These are phyloP conservation scores for Agrenia bidenticulata DNA, from an alignment of 2,888 invertebrate genomes.

Conservation along the genomic window DNA sequence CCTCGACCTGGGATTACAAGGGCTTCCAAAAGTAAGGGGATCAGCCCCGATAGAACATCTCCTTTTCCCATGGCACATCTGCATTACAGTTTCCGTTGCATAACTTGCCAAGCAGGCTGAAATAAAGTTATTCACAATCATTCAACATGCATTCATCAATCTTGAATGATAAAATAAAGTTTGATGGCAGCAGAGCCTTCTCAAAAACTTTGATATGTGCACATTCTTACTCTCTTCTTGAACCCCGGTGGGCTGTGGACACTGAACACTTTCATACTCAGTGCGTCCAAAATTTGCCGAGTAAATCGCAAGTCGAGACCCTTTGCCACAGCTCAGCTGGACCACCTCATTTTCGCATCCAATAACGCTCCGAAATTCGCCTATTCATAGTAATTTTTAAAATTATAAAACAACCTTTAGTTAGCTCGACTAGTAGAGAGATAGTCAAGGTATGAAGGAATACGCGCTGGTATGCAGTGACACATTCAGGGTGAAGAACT, in stretches of 20 bases:
- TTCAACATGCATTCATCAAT: background rate
- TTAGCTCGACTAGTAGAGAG: too few relatives aligned
- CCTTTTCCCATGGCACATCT: constrained; percentile 52
- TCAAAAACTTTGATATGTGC: too few relatives aligned
- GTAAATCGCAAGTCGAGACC: constrained; percentile 85
- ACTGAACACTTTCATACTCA: constrained; percentile 81
- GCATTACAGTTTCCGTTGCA: constrained; percentile 58
- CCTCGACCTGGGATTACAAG: constrained; percentile 51
- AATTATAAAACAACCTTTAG: too few relatives aligned
- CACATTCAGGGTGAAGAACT: too few relatives aligned
- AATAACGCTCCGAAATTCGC: constrained; percentile 89
- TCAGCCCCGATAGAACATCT: constrained; percentile 49
- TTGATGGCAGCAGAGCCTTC: background rate
- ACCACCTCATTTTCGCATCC: constrained; percentile 90
- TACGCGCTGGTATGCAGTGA: too few relatives aligned
- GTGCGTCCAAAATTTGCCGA: constrained; percentile 90
- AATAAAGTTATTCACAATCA: constrained; percentile 13
- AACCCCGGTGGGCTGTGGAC: constrained; percentile 77
- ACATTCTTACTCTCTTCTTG: constrained; percentile 79
- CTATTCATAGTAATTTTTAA: constrained; percentile 59
- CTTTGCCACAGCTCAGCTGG: constrained; percentile 81
- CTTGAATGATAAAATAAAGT: background rate
- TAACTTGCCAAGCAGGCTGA: constrained; percentile 58
- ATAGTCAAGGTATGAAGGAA: too few relatives aligned
- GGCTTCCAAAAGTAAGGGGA: constrained; percentile 51